Percentiles rank a stretch among this genome's conserved stretches.
These are phyloP conservation scores for Montipora capitata DNA, from an alignment of 92 coral and sea anemone genomes.

Conservation along the genomic window DNA sequence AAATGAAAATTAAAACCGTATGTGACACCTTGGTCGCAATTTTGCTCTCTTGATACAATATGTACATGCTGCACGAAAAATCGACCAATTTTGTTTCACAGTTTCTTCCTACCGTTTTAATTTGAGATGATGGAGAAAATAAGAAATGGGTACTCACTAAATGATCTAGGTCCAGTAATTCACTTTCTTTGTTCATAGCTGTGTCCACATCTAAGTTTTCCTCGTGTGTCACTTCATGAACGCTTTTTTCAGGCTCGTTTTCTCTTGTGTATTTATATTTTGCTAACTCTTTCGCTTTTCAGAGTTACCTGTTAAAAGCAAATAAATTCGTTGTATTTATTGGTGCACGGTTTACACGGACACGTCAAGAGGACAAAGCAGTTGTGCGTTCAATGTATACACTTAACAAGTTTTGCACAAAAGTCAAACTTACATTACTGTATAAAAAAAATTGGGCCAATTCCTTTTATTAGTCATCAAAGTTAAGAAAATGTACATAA, in stretches of 20 bases:
- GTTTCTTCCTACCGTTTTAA: not conserved
- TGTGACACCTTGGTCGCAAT: too few species aligned
- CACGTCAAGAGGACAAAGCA: not conserved
- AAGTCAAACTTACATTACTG: not conserved
- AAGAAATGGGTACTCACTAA: not conserved
- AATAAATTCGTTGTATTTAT: not conserved
- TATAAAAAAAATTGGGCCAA: slow-evolving; percentile 1
- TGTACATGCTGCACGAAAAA: too few species aligned
- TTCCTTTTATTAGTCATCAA: slow-evolving; percentile 5
- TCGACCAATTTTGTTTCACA: not conserved
- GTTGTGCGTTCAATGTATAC: not conserved
- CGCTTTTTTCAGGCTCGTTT: not conserved
- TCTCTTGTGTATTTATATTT: not conserved
- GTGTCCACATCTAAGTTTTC: too few species aligned
- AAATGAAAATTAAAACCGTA: too few species aligned
- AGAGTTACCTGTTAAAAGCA: slow-evolving; percentile 7
- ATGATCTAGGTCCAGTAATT: not conserved
- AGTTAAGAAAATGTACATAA: slow-evolving; percentile 14
- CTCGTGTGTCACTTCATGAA: not conserved
- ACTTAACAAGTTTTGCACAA: not conserved
- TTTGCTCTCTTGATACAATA: too few species aligned
- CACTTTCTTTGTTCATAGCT: not conserved
- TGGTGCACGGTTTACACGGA: not conserved
- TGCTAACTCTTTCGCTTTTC: slow-evolving; percentile 4
- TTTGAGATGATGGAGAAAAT: not conserved